Evolutionary conservation across 2,888 invertebrate genomes (phyloP).

Genomic region (Balanococcus diminutus): DNA sequence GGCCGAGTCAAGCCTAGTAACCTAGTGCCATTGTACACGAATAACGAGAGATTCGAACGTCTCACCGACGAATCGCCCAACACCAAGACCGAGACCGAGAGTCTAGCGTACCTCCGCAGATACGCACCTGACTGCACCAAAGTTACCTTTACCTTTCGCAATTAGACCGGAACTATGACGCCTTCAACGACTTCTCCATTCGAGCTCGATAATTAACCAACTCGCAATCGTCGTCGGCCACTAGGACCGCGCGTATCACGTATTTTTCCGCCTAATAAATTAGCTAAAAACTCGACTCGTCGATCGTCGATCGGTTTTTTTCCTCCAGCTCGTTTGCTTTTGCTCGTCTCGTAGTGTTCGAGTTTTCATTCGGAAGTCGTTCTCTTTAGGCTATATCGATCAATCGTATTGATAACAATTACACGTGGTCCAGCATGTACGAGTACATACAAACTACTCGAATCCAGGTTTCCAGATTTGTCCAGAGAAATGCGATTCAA

Average conservation of each 20-base stretch:
- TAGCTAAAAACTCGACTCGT: not conserved
- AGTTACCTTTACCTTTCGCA: constrained; percentile 43
- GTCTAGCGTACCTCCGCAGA: not conserved
- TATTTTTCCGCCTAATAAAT: not conserved
- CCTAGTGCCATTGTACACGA: constrained; percentile 40
- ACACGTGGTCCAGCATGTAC: not conserved
- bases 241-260: not conserved
- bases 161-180: constrained; percentile 42
- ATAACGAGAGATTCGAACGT: constrained; percentile 1
- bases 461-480: not conserved
- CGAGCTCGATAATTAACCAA: constrained; percentile 31
- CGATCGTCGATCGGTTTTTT: not conserved
- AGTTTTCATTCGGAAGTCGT: constrained; percentile 23
- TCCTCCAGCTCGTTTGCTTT: not conserved
- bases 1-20: constrained; percentile 20
- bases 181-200: constrained; percentile 28
- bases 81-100: not conserved
- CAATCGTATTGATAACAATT: not conserved
- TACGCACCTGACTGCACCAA: not conserved
- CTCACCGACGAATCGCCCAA: not conserved
- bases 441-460: too few relatives aligned
- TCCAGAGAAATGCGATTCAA: not conserved
- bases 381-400: constrained; percentile 19
- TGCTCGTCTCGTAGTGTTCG: too few relatives aligned
- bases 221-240: not conserved